phyloP scores from a whole-genome alignment of 2,797 vertebrate species.

The Okamejei kenojei region DNA sequence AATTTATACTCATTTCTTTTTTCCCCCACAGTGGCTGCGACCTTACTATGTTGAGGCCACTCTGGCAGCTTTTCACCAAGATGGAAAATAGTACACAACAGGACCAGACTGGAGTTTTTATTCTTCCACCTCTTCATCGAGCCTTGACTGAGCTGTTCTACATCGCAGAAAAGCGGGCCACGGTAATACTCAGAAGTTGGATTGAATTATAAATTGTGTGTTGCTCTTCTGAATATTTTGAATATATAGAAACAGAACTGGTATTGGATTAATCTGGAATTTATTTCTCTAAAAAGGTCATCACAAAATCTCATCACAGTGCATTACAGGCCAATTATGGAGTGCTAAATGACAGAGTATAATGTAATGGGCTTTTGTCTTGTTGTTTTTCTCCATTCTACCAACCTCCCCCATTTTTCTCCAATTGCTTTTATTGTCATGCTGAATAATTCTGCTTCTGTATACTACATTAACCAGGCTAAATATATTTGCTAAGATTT shows the following conservation, averaged over 20 bases:
- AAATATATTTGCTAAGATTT: neutral
- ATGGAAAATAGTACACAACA: constrained; percentile 79
- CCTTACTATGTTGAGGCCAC: constrained; percentile 78
- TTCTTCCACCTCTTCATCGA: constrained; percentile 86
- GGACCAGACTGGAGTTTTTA: constrained; percentile 70
- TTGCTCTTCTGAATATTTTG: neutral
- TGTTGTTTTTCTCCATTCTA: too few species aligned
- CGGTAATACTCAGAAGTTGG: constrained; percentile 52
- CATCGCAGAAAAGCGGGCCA: constrained; percentile 78
- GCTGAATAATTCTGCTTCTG: neutral
- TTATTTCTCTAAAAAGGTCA: neutral
- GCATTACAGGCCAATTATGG: neutral
- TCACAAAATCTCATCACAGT: neutral
- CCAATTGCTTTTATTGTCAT: neutral
- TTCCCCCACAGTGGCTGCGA: constrained; percentile 75
- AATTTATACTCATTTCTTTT: neutral
- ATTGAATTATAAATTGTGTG: neutral
- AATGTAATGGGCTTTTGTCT: neutral
- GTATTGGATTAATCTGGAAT: neutral
- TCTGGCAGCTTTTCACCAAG: constrained; percentile 86
- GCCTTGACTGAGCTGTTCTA: constrained; percentile 95
- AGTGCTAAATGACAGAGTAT: neutral
- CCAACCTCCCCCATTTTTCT: neutral
- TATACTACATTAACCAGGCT: neutral
- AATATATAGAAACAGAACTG: neutral